These are phyloP conservation scores for Stichodactyla helianthus DNA, from an alignment of 64 coral and sea anemone genomes.

Conservation along the genomic window DNA sequence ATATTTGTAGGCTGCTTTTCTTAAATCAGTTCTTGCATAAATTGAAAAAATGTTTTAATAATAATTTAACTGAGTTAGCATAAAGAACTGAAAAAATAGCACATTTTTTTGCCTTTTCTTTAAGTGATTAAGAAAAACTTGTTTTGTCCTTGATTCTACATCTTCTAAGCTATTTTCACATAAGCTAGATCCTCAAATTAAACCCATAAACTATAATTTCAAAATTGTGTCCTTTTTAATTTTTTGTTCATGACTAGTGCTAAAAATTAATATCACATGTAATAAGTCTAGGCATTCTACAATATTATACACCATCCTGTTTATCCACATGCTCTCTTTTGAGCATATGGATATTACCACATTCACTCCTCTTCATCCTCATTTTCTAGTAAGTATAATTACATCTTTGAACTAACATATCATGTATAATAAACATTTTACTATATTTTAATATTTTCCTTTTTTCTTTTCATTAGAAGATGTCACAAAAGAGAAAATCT, in stretches of 20 bases:
- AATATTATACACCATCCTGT: not conserved
- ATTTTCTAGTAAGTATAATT: slow-evolving; percentile 1
- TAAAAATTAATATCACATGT: not conserved
- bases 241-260: no score
- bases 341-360: slow-evolving; percentile 3
- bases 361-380: not conserved
- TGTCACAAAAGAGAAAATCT: slow-evolving; percentile 21
- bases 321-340: slow-evolving; percentile 10
- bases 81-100: not conserved
- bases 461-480: slow-evolving; percentile 5
- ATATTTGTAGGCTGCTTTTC: not conserved
- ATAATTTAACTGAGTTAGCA: not conserved
- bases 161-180: not conserved
- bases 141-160: not conserved
- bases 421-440: not conserved
- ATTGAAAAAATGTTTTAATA: not conserved
- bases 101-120: not conserved
- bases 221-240: no score
- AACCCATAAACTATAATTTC: no score
- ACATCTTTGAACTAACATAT: not conserved
- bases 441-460: slow-evolving; percentile 15
- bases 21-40: not conserved
- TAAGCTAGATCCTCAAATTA: no score
- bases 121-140: not conserved
- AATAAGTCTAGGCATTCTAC: not conserved